A percentile compares a stretch with the other conserved stretches of the same genome.
These are phyloP conservation scores for Oscheius myriophilus DNA, from an alignment of 2,888 invertebrate genomes.

Conservation along the genomic window DNA sequence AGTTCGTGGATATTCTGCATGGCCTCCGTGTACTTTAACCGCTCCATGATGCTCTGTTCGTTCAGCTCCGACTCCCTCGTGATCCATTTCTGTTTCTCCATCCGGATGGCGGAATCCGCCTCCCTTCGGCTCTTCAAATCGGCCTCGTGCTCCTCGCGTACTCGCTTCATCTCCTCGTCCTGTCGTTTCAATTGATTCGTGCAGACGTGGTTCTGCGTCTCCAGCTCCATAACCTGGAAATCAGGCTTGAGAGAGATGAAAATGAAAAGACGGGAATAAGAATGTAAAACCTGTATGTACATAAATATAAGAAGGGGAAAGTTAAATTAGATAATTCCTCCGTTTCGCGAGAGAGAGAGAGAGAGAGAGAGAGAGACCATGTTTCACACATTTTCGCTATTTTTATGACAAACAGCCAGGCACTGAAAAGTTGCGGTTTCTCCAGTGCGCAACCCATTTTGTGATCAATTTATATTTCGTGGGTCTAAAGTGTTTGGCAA, in stretches of 20 bases:
- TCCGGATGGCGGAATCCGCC: slow-evolving; percentile 84
- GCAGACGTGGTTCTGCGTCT: slow-evolving; percentile 80
- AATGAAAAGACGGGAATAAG: background rate
- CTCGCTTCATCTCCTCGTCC: slow-evolving; percentile 88
- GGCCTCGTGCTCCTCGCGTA: slow-evolving; percentile 82
- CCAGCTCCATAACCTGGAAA: slow-evolving; percentile 88
- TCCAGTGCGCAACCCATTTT: no score
- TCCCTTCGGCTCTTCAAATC: slow-evolving; percentile 75
- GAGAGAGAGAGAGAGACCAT: no score
- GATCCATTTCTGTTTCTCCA: slow-evolving; percentile 84
- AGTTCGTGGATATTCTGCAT: slow-evolving; percentile 92
- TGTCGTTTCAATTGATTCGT: slow-evolving; percentile 79
- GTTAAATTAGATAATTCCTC: no score
- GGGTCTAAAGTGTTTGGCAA: no score
- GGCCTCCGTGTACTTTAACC: slow-evolving; percentile 92
- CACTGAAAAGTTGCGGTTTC: no score
- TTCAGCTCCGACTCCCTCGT: slow-evolving; percentile 77
- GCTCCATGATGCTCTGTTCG: slow-evolving; percentile 63
- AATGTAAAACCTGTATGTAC: no score
- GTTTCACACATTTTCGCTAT: no score
- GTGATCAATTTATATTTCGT: no score
- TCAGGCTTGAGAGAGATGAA: background rate
- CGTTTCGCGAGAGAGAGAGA: no score
- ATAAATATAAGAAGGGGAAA: no score
- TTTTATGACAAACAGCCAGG: no score